Evolutionary conservation across 2,113 vertebrate genomes (phyloP).

Genomic region (Grallaria varia): DNA sequence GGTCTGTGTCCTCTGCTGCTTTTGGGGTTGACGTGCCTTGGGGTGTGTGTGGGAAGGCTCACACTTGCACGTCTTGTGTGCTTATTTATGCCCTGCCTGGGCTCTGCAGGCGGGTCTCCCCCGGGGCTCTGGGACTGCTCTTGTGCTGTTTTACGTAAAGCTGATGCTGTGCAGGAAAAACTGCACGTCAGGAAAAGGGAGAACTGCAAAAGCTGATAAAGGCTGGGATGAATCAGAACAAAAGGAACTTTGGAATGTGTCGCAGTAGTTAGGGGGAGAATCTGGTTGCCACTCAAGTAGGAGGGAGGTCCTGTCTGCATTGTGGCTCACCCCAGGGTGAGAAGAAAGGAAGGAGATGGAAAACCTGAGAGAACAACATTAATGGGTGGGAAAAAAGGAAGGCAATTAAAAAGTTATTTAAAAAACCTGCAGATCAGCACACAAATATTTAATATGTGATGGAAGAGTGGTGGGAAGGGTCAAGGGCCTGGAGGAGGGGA

Average conservation of each 20-base stretch:
- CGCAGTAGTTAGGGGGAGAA: neutral
- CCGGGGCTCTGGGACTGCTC: neutral
- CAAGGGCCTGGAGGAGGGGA: neutral
- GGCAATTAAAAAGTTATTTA: neutral
- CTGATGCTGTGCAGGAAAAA: neutral
- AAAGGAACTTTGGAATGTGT: neutral
- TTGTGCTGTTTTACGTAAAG: rapidly evolving
- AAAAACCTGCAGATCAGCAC: neutral
- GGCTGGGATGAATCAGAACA: neutral
- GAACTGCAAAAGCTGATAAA: neutral
- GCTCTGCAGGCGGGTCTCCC: neutral
- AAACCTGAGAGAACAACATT: neutral
- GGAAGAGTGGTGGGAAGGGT: neutral
- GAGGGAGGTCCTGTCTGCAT: neutral
- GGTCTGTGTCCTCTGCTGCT: slow-evolving; percentile 72
- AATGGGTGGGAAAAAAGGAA: neutral
- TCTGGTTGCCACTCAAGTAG: neutral
- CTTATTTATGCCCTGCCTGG: rapidly evolving
- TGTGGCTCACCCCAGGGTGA: neutral
- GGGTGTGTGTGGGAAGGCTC: neutral
- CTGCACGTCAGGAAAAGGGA: neutral
- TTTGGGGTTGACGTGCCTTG: rapidly evolving
- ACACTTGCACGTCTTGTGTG: neutral
- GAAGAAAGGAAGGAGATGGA: neutral
- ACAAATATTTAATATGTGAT: neutral